These are phyloP conservation scores for Muscidifurax raptorellus DNA, from an alignment of 1,140 invertebrate genomes.

Conservation along the genomic window DNA sequence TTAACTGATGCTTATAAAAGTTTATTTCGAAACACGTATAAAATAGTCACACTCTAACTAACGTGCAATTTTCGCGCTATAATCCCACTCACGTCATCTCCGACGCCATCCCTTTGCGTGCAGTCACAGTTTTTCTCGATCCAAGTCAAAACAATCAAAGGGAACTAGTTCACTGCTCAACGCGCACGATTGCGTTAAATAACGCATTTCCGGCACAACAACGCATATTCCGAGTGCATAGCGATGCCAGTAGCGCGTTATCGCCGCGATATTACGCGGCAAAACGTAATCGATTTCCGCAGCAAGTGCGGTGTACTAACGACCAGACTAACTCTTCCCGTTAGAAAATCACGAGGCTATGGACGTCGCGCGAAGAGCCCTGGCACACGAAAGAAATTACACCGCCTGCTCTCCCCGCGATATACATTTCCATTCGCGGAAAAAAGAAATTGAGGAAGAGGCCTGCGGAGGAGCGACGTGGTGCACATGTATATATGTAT, in stretches of 20 bases:
- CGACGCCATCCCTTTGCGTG: background rate
- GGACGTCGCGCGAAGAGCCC: background rate
- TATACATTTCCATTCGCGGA: constrained; percentile 23
- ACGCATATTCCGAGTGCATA: background rate
- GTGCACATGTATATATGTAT: background rate
- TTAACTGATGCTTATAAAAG: background rate
- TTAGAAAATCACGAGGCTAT: constrained; percentile 47
- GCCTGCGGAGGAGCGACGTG: background rate
- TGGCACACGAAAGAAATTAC: constrained; percentile 8
- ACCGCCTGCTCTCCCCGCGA: constrained; percentile 1
- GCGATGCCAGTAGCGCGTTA: background rate
- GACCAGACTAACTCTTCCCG: constrained; percentile 45
- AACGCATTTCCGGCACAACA: constrained; percentile 12
- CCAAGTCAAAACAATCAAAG: background rate
- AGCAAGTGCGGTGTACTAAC: constrained; percentile 47
- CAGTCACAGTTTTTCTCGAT: background rate
- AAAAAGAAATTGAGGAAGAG: constrained; percentile 46
- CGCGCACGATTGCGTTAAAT: constrained; percentile 8
- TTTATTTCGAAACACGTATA: background rate
- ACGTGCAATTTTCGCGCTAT: background rate
- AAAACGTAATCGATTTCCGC: constrained; percentile 43
- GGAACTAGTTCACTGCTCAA: background rate
- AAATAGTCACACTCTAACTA: background rate
- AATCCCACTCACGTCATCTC: background rate
- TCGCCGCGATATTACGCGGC: constrained; percentile 4